These are phyloP conservation scores for Biston betularia DNA, from an alignment of 2,888 invertebrate genomes.

Conservation along the genomic window DNA sequence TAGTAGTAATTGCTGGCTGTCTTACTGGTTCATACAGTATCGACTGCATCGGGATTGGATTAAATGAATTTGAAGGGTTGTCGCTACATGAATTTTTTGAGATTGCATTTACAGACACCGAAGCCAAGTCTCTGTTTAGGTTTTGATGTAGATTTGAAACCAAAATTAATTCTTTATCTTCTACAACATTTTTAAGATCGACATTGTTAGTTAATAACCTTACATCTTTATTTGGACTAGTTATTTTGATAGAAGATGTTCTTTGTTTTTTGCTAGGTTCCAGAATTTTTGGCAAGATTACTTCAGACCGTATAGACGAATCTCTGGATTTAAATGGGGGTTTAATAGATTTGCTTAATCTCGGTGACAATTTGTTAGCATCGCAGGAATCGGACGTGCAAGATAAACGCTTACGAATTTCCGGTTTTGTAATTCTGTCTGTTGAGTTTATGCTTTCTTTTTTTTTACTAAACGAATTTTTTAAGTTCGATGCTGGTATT, in stretches of 20 bases:
- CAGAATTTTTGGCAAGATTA: conserved; percentile 20
- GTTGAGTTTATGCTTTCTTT: conserved; percentile 30
- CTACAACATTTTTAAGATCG: conserved; percentile 32
- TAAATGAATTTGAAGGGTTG: conserved; percentile 35
- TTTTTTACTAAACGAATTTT: conserved; percentile 31
- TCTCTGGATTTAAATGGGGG: conserved; percentile 14
- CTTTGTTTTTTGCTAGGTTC: conserved; percentile 20
- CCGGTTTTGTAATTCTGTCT: conserved; percentile 25
- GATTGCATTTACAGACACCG: conserved; percentile 31
- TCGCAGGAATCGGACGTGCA: neutral
- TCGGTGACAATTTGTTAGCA: conserved; percentile 14
- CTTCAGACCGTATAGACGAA: conserved; percentile 13
- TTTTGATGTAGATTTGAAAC: conserved; percentile 44
- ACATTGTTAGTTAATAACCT: conserved; percentile 7
- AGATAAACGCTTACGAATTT: conserved; percentile 5
- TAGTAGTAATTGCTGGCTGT: conserved; percentile 12
- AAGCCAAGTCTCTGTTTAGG: conserved; percentile 42
- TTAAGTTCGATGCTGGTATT: conserved; percentile 22
- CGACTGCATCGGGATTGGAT: conserved; percentile 12
- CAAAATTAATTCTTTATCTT: conserved; percentile 44
- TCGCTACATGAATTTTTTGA: conserved; percentile 45
- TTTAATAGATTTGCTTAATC: conserved; percentile 25
- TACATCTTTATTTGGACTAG: conserved; percentile 9
- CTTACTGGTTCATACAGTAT: conserved; percentile 12
- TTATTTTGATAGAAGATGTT: conserved; percentile 23